A percentile compares a stretch with the other conserved stretches of the same genome.
These are phyloP conservation scores for Encarsia formosa DNA, from an alignment of 2,888 invertebrate genomes.

Conservation along the genomic window DNA sequence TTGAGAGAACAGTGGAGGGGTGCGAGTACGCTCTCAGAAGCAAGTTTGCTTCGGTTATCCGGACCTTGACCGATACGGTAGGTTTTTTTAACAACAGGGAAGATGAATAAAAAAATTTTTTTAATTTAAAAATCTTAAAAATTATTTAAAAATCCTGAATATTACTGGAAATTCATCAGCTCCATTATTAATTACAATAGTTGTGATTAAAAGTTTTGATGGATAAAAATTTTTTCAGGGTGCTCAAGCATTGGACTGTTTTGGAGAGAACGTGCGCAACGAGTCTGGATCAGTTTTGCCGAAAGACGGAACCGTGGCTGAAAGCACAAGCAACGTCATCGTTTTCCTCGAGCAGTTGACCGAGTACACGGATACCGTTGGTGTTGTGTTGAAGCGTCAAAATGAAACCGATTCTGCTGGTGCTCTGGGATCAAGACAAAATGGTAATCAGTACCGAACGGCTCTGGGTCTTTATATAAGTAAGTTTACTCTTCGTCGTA, in stretches of 20 bases:
- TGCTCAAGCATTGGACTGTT: constrained; percentile 85
- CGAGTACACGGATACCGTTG: constrained; percentile 73
- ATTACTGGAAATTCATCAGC: too few relatives aligned
- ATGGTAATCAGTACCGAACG: constrained; percentile 60
- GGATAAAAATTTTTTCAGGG: too few relatives aligned
- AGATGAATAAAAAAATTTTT: too few relatives aligned
- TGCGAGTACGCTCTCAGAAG: constrained; percentile 66
- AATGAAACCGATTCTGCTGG: constrained; percentile 55
- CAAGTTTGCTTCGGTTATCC: constrained; percentile 70
- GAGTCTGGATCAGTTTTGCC: constrained; percentile 80
- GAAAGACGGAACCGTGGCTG: constrained; percentile 96
- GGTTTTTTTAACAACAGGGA: constrained; percentile 40
- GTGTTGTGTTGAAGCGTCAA: constrained; percentile 57
- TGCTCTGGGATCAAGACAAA: constrained; percentile 54
- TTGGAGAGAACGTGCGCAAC: constrained; percentile 79
- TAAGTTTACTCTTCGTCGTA: constrained; percentile 50
- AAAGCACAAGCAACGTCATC: constrained; percentile 89
- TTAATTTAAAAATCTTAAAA: too few relatives aligned
- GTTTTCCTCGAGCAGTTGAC: constrained; percentile 86
- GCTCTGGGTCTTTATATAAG: constrained; percentile 79
- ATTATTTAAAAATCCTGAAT: too few relatives aligned
- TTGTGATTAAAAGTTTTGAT: too few relatives aligned
- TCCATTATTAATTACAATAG: too few relatives aligned
- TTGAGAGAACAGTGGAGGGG: constrained; percentile 72
- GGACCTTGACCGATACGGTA: constrained; percentile 71